A percentile compares a stretch with the other conserved stretches of the same genome.
These are phyloP conservation scores for Orchesella cincta DNA, from an alignment of 1,140 invertebrate genomes.

Conservation along the genomic window DNA sequence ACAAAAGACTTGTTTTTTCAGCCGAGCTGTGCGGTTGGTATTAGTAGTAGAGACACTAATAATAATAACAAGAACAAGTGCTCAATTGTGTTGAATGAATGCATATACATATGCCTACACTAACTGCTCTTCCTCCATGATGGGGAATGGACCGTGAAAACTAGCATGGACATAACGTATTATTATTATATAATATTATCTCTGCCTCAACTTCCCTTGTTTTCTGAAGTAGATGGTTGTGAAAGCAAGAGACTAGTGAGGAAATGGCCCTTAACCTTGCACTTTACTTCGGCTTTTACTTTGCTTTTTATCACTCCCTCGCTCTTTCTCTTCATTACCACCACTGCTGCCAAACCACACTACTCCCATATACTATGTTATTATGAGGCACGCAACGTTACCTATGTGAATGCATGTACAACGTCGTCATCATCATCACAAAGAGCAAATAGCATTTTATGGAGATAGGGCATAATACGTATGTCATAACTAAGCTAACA, in stretches of 20 bases:
- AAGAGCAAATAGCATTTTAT: neutral
- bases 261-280: neutral
- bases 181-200: neutral
- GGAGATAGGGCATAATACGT: neutral
- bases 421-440: neutral
- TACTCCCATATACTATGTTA: too few relatives aligned
- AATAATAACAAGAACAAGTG: too few relatives aligned
- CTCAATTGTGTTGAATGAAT: too few relatives aligned
- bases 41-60: too few relatives aligned
- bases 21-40: neutral
- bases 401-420: neutral
- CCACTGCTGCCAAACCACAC: neutral
- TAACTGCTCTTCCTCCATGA: neutral
- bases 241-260: neutral
- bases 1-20: neutral
- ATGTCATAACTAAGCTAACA: neutral
- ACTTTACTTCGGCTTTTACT: neutral
- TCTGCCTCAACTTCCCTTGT: too few relatives aligned
- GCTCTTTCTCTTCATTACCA: neutral
- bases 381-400: neutral
- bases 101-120: too few relatives aligned
- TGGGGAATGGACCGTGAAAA: neutral
- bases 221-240: neutral
- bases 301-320: neutral
- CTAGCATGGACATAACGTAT: neutral